phyloP scores from a whole-genome alignment of 2,113 vertebrate species.

The Ctenomys sociabilis region DNA sequence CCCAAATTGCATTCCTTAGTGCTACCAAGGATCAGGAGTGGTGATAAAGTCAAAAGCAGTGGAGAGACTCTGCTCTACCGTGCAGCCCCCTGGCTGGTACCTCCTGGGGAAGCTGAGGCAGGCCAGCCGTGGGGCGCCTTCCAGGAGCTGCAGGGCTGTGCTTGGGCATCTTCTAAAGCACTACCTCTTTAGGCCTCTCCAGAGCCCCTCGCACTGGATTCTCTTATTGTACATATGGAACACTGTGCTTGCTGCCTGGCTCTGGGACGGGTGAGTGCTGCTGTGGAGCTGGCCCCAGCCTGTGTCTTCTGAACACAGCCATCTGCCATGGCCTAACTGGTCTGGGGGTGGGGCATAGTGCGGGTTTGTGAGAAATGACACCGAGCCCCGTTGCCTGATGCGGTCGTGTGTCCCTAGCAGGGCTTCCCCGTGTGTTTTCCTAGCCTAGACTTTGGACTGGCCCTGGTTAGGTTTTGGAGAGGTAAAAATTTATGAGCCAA shows the following conservation, averaged over 20 bases:
- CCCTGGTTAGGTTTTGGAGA: not conserved
- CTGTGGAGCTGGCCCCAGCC: no score
- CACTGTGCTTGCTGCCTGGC: not conserved
- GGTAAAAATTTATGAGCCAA: not conserved
- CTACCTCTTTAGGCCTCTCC: not conserved
- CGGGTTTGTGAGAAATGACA: not conserved
- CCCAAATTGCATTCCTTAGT: no score
- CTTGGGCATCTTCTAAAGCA: not conserved
- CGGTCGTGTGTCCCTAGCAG: not conserved
- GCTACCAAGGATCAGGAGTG: no score
- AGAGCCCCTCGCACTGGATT: not conserved
- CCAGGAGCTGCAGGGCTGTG: not conserved
- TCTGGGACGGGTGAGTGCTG: not conserved
- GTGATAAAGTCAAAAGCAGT: not conserved
- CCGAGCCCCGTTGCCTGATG: not conserved
- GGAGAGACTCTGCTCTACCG: not conserved
- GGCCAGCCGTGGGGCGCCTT: not conserved
- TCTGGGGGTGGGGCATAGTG: not conserved
- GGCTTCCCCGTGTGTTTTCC: not conserved
- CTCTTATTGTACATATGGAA: not conserved
- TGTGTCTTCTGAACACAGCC: no score
- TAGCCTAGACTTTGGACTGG: not conserved
- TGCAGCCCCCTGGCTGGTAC: not conserved
- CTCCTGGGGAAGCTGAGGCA: not conserved
- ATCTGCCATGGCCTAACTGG: no score